Conservation (phyloP, 2,797 vertebrate genomes). For the Gallirallus australis region DNA sequence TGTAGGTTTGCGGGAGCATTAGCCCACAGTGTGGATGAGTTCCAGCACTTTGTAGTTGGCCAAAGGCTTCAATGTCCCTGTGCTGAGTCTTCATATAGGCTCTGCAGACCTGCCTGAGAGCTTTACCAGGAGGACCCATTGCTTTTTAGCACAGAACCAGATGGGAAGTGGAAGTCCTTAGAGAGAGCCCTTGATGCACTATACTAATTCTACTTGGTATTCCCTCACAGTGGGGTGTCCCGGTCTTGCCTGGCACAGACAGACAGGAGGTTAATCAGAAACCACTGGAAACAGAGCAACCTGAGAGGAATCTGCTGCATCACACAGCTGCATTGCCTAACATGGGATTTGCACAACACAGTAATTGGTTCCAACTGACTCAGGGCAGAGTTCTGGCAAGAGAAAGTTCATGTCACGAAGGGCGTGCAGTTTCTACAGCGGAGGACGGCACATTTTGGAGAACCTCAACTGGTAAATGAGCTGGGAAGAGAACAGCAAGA, state of each 20-base stretch:
- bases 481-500: not conserved
- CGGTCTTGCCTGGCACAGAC: accelerated
- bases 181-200: not conserved
- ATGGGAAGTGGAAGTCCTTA: not conserved
- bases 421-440: accelerated
- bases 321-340: slow-evolving; percentile 47
- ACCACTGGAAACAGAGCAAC: not conserved
- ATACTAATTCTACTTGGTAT: not conserved
- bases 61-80: not conserved
- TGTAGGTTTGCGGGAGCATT: not conserved
- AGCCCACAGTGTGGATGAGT: too few species aligned
- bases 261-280: not conserved
- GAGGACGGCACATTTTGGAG: not conserved
- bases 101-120: not conserved
- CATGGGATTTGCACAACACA: slow-evolving; percentile 31
- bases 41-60: not conserved
- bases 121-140: not conserved
- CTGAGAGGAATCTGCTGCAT: slow-evolving; percentile 43
- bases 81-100: not conserved
- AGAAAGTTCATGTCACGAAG: slow-evolving; percentile 4
- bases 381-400: not conserved
- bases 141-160: not conserved
- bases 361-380: slow-evolving; percentile 48
- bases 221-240: not conserved
- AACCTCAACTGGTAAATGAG: not conserved